Base-by-base conservation (phyloP, 2,888 invertebrate genomes). In the Macrosiphum euphorbiae region DNA sequence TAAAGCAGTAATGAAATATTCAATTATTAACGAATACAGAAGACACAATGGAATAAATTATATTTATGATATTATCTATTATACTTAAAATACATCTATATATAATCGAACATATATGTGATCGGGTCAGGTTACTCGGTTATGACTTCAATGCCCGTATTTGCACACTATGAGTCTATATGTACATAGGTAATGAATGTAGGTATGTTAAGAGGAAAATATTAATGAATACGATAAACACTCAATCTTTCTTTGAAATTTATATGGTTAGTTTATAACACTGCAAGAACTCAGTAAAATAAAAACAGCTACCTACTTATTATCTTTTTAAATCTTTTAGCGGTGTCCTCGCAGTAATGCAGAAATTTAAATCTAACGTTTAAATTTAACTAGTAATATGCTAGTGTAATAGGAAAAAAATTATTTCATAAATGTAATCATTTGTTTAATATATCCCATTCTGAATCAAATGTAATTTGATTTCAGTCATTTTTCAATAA, bases 61-160 rank as follows among this genome's bases (percentile, higher is more conserved):
- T 88, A 52, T 52, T 78, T 78, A 88, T 88, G 52, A 78, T n/a
- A 92, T 92, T 24, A 58, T 55, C 44, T 88, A 41, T 55, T 92
- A 87, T 91, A 52, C 88, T 88, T 44, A 47, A 50, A 92, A 92
- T 8, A 67, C 50, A 10, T 41, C 20, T 41, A 61, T 50, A 41
- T 91, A 78, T 89, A 85, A 50, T 35, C 35, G 16, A 78, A 78
- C 35, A 58, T 58, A 16, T 58, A 90, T 92, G 44, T 41, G 90
- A 90, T 87, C 58, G 41, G 94, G 94, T 87, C 86, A 52, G 50
- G 94, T 90, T 94, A 94, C 67, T 94, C 67, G 94, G 90, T 61
- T 86, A 86, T 67, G 90, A 90, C 67, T 88, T 20, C 10, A 88
- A 67, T 87, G 2, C 16, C 4, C 7, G 52, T 78, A 92, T 78